A percentile compares a stretch with the other conserved stretches of the same genome.
Evolutionary conservation across 2,888 invertebrate genomes (phyloP).

Genomic region (Drosophila fungiperda): DNA sequence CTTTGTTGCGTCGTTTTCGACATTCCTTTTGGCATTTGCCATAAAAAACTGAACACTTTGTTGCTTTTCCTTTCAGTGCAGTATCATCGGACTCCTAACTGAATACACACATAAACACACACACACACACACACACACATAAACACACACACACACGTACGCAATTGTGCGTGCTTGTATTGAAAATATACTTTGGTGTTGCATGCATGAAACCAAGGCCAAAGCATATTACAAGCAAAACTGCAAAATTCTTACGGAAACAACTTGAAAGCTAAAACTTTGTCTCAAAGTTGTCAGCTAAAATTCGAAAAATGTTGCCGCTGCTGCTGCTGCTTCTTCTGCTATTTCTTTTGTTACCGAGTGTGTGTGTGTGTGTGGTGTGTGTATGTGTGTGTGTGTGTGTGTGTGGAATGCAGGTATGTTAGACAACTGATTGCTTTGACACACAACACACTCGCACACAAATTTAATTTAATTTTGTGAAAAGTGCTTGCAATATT

Average conservation of each 20-base stretch:
- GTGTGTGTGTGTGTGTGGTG: neutral
- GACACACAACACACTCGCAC: constrained; percentile 35
- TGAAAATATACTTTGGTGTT: constrained; percentile 10
- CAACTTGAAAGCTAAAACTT: constrained; percentile 44
- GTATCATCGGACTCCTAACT: neutral
- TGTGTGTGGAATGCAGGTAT: constrained; percentile 47
- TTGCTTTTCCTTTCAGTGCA: constrained; percentile 14
- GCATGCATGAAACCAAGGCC: constrained; percentile 14
- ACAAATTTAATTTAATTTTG: constrained; percentile 68
- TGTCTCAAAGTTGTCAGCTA: constrained; percentile 42
- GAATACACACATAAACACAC: neutral
- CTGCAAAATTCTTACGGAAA: constrained; percentile 40
- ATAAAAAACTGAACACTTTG: constrained; percentile 50
- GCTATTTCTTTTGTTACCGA: neutral
- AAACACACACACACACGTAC: constrained; percentile 11
- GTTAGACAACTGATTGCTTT: constrained; percentile 57
- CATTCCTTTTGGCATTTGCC: constrained; percentile 48
- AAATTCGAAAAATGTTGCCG: constrained; percentile 41
- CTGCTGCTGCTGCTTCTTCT: constrained; percentile 2
- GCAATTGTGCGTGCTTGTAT: constrained; percentile 9
- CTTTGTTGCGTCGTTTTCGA: constrained; percentile 21
- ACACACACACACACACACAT: constrained; percentile 3
- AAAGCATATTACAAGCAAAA: constrained; percentile 33
- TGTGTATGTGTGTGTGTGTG: neutral
- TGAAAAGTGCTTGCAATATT: constrained; percentile 60